Conservation (phyloP, 2,113 vertebrate species). For the Anolis sagrei region DNA sequence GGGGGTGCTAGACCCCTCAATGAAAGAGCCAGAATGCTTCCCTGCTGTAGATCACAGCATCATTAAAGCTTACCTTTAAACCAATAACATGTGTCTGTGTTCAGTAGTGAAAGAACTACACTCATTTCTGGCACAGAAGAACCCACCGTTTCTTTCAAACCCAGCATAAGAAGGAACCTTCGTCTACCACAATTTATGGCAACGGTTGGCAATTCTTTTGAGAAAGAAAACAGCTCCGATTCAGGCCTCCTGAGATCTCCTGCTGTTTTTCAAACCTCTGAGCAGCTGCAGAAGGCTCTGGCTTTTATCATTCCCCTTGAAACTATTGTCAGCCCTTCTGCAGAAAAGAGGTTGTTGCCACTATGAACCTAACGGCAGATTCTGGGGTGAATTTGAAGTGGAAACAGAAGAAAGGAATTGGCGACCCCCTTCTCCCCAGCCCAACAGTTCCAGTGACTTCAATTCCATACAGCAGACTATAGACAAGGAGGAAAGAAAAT, state of each 20-base stretch:
- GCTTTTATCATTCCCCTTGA: not conserved
- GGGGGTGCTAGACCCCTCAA: too few relatives aligned
- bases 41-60: too few relatives aligned
- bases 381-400: not conserved
- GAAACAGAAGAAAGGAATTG: not conserved
- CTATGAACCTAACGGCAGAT: not conserved
- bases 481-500: not conserved
- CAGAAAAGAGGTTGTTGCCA: not conserved
- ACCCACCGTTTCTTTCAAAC: too few relatives aligned
- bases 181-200: not conserved
- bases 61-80: too few relatives aligned
- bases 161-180: too few relatives aligned
- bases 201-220: not conserved
- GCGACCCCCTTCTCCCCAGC: too few relatives aligned
- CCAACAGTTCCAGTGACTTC: too few relatives aligned
- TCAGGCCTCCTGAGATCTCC: not conserved
- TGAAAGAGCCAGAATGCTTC: too few relatives aligned
- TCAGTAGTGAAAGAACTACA: too few relatives aligned
- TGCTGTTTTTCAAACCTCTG: not conserved
- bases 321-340: not conserved
- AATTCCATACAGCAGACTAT: too few relatives aligned
- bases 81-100: too few relatives aligned
- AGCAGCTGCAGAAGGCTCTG: not conserved
- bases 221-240: not conserved
- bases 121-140: too few relatives aligned